phyloP scores from a whole-genome alignment of 2,888 invertebrate genomes.

The Cryptophagus acutangulus region DNA sequence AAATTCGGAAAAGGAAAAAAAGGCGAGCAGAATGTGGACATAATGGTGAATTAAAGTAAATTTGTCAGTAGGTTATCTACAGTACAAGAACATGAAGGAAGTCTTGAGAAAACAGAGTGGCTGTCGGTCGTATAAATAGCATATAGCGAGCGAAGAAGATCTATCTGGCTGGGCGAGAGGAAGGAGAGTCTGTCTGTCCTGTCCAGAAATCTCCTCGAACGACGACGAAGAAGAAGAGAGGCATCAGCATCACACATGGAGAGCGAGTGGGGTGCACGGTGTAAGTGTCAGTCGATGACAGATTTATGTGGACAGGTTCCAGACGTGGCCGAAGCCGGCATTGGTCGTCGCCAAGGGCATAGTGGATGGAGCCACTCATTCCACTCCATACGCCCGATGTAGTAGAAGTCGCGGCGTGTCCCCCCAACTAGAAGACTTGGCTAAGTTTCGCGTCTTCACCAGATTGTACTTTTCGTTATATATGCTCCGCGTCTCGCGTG shows the following conservation, averaged over 20 bases:
- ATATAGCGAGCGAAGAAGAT: not conserved
- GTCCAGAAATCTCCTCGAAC: slow-evolving; percentile 2
- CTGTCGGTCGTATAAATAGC: slow-evolving; percentile 31
- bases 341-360: slow-evolving; percentile 26
- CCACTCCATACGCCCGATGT: not conserved
- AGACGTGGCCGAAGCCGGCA: slow-evolving; percentile 43
- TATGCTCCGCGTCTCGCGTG: slow-evolving; percentile 46
- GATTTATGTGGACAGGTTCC: slow-evolving; percentile 51
- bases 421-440: not conserved
- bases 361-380: slow-evolving; percentile 7
- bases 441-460: slow-evolving; percentile 40
- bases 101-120: slow-evolving; percentile 25
- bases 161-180: too few species aligned
- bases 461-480: slow-evolving; percentile 43
- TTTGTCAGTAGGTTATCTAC: slow-evolving; percentile 33
- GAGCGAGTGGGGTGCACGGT: slow-evolving; percentile 26
- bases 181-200: too few species aligned
- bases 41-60: slow-evolving; percentile 22
- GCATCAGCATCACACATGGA: slow-evolving; percentile 14
- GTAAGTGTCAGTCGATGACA: slow-evolving; percentile 46
- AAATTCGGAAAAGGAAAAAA: not conserved
- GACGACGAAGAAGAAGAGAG: too few species aligned
- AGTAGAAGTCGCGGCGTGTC: too few species aligned
- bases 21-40: slow-evolving; percentile 1
- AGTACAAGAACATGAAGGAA: slow-evolving; percentile 23